Evolutionary conservation across 2,888 invertebrate genomes (phyloP).

Genomic region (Eupithecia dodoneata): DNA sequence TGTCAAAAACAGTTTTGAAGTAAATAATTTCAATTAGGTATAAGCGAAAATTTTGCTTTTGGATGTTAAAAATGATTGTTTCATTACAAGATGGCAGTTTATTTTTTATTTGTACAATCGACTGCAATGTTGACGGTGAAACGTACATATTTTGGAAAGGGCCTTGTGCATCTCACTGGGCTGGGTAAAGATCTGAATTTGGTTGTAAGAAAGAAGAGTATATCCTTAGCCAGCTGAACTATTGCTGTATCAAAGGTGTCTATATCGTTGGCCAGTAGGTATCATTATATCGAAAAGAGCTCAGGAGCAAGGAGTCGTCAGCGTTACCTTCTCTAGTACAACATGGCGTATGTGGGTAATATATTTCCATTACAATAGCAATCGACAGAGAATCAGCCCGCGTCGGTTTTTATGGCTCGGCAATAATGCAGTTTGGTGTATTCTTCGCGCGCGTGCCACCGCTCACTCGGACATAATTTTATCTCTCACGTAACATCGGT

Average conservation of each 20-base stretch:
- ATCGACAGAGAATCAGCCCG: slow-evolving; percentile 13
- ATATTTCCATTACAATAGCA: not conserved
- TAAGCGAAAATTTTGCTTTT: too few relatives aligned
- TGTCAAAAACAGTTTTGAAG: too few relatives aligned
- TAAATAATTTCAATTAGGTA: too few relatives aligned
- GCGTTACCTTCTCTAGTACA: not conserved
- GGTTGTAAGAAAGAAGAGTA: too few relatives aligned
- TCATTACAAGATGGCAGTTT: too few relatives aligned
- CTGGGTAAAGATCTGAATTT: not conserved
- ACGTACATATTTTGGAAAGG: not conserved
- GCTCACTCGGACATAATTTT: slow-evolving; percentile 43
- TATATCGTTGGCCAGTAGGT: not conserved
- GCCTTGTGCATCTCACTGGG: not conserved
- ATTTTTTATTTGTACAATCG: too few relatives aligned
- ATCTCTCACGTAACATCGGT: slow-evolving; percentile 45
- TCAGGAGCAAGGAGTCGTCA: not conserved
- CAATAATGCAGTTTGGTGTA: slow-evolving; percentile 60
- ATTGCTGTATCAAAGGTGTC: not conserved
- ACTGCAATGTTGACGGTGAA: not conserved
- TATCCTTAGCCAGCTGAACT: not conserved
- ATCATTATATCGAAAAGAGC: not conserved
- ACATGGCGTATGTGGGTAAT: not conserved
- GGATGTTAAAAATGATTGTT: too few relatives aligned
- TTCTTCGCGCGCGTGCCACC: slow-evolving; percentile 54
- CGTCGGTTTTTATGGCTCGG: slow-evolving; percentile 57